Percentiles rank a stretch among this genome's conserved stretches.
Evolutionary conservation across 2,888 invertebrate species (phyloP).

Genomic region (Charanyca ferruginea): DNA sequence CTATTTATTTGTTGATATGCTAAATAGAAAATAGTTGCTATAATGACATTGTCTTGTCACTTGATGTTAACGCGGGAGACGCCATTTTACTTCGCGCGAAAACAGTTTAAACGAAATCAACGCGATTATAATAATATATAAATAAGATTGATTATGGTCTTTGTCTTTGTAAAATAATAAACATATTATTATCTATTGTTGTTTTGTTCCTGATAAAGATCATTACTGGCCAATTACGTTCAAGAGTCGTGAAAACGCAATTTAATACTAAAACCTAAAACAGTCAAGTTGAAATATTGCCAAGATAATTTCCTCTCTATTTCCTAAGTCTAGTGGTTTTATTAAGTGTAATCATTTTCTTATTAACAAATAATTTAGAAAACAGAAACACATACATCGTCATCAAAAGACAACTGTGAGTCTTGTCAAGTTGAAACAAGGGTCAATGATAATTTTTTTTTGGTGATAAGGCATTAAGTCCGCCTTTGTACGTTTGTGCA

Average conservation of each 20-base stretch:
- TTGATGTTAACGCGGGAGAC: constrained; percentile 1
- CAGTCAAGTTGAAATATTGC: not conserved
- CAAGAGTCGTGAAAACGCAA: not conserved
- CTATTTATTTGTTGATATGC: constrained; percentile 13
- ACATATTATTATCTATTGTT: constrained; percentile 12
- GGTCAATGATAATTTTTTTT: not conserved
- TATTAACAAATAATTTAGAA: not conserved
- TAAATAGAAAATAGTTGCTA: constrained; percentile 14
- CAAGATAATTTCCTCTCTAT: not conserved
- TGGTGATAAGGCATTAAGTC: too few relatives aligned
- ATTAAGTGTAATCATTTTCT: not conserved
- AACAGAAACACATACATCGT: not conserved
- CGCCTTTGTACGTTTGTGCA: too few relatives aligned
- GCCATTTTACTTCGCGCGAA: not conserved
- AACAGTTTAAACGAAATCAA: constrained; percentile 5
- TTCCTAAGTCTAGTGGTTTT: not conserved
- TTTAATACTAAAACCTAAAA: constrained; percentile 11
- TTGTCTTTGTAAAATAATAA: constrained; percentile 8
- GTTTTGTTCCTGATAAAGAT: not conserved
- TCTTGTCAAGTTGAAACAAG: not conserved
- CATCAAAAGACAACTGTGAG: too few relatives aligned
- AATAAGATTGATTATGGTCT: constrained; percentile 1
- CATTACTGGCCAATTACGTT: constrained; percentile 34
- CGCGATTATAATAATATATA: not conserved
- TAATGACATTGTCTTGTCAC: constrained; percentile 7